These are phyloP conservation scores for Drosophila neocordata DNA, from an alignment of 1,140 invertebrate genomes.

Conservation along the genomic window DNA sequence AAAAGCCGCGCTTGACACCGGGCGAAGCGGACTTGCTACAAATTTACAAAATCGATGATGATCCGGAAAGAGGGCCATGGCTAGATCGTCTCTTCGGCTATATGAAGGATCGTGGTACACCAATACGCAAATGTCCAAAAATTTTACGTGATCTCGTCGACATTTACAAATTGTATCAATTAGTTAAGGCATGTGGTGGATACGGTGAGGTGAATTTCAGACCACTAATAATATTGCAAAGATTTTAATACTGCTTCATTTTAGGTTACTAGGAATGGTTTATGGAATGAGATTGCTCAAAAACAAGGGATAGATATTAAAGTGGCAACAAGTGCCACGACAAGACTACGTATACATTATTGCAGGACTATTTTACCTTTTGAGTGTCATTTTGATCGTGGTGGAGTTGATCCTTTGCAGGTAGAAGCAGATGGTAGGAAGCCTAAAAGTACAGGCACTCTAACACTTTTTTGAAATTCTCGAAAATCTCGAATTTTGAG, in stretches of 20 bases:
- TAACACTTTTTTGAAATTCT: neutral
- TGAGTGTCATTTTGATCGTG: neutral
- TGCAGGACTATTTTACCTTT: neutral
- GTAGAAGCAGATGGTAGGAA: neutral
- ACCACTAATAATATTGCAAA: neutral
- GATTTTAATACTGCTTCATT: neutral
- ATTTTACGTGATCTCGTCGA: neutral
- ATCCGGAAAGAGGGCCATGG: neutral
- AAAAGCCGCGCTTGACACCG: neutral
- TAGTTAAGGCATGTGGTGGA: neutral
- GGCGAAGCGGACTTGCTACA: neutral
- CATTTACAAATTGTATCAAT: neutral
- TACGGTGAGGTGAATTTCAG: neutral
- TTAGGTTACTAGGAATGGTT: neutral
- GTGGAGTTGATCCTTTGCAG: neutral
- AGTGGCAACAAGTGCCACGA: neutral
- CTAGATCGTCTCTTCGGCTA: neutral
- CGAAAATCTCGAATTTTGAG: no score
- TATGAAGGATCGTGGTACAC: neutral
- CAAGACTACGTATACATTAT: conserved; percentile 4
- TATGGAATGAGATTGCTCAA: neutral
- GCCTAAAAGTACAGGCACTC: neutral
- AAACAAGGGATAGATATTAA: neutral
- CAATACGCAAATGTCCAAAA: neutral
- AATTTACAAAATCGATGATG: conserved; percentile 1